Conservation (phyloP, 2,888 invertebrate genomes). For the Oligia fasciuncula region DNA sequence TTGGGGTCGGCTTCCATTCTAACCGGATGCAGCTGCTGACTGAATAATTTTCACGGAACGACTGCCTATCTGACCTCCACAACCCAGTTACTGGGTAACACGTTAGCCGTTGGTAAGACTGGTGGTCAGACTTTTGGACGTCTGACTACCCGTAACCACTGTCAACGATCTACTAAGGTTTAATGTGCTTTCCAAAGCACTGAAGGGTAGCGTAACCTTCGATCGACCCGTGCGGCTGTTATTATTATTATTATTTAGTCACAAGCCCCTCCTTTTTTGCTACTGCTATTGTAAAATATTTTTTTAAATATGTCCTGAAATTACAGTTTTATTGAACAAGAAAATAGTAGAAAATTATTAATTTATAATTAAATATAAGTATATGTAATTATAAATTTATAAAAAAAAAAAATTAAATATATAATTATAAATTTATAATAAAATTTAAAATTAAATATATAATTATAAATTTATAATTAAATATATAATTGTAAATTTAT, state of each 20-base stretch:
- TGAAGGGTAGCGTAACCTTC: not conserved
- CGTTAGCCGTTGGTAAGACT: not conserved
- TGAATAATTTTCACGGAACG: not conserved
- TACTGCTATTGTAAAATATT: not conserved
- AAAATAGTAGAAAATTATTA: not conserved
- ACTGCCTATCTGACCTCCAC: too few species aligned
- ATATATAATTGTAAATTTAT: too few species aligned
- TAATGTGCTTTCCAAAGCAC: not conserved
- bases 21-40: not conserved
- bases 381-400: too few species aligned
- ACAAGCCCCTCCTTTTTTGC: not conserved
- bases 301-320: not conserved
- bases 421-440: too few species aligned
- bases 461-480: too few species aligned
- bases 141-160: not conserved
- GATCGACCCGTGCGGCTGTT: not conserved
- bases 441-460: too few species aligned
- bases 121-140: not conserved
- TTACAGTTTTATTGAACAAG: not conserved
- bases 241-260: not conserved
- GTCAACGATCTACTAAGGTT: not conserved
- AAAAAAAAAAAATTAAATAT: too few species aligned
- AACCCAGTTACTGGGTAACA: too few species aligned
- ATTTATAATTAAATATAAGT: too few species aligned
- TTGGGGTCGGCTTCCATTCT: not conserved